phyloP scores from a whole-genome alignment of 1,140 invertebrate species.

The Orussus abietinus region DNA sequence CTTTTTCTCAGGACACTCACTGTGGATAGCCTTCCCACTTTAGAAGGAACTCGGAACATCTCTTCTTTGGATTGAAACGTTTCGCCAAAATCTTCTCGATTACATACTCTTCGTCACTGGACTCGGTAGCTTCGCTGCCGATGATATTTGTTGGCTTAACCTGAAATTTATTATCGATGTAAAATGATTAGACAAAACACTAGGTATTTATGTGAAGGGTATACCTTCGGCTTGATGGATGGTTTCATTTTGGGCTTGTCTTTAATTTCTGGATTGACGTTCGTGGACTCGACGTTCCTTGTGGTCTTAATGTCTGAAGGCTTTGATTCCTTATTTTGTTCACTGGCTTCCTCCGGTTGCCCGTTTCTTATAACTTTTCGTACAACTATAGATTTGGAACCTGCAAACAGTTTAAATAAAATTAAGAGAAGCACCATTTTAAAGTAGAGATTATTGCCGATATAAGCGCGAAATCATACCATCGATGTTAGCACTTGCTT shows the following conservation, averaged over 20 bases:
- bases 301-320: constrained; percentile 19
- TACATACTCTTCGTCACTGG: constrained; percentile 59
- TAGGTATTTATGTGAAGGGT: constrained; percentile 4
- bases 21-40: constrained; percentile 77
- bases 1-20: constrained; percentile 50
- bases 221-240: constrained; percentile 43
- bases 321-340: constrained; percentile 32
- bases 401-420: constrained; percentile 19
- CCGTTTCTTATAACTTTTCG: constrained; percentile 49
- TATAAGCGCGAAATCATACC: constrained; percentile 21
- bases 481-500: constrained; percentile 28
- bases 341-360: constrained; percentile 39
- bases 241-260: constrained; percentile 41
- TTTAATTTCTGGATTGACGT: constrained; percentile 30
- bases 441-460: too few relatives aligned
- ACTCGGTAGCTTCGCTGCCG: constrained; percentile 44
- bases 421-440: neutral
- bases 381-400: constrained; percentile 39
- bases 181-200: neutral
- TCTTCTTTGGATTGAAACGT: constrained; percentile 72
- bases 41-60: constrained; percentile 73
- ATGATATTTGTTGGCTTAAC: constrained; percentile 22
- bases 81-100: constrained; percentile 79
- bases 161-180: constrained; percentile 16
- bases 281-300: constrained; percentile 15